These are phyloP conservation scores for Stichodactyla mertensii DNA, from an alignment of 64 coral and sea anemone genomes.

Conservation along the genomic window DNA sequence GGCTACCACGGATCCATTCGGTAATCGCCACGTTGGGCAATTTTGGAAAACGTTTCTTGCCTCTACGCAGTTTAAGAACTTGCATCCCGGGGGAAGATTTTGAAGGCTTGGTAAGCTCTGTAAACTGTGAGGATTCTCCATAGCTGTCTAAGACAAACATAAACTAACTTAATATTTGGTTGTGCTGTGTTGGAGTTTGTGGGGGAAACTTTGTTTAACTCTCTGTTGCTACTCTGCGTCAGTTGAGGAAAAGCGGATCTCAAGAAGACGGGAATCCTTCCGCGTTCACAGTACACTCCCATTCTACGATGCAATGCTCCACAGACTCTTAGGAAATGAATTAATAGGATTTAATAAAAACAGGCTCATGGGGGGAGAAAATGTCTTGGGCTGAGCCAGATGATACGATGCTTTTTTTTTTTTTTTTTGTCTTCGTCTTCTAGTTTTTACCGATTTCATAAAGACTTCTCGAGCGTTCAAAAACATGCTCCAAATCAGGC, in stretches of 20 bases:
- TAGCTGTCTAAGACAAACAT: neutral
- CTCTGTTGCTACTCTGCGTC: neutral
- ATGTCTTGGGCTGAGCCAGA: constrained; percentile 16
- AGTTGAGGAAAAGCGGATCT: neutral
- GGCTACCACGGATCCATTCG: constrained; percentile 64
- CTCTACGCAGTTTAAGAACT: constrained; percentile 71
- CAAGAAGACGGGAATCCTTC: neutral
- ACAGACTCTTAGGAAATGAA: constrained; percentile 23
- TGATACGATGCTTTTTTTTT: neutral
- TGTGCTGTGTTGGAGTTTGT: neutral
- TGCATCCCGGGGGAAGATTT: constrained; percentile 77
- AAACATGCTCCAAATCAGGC: neutral
- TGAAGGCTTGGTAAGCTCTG: constrained; percentile 43
- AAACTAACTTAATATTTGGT: neutral
- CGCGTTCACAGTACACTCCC: neutral
- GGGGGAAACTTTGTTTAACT: neutral
- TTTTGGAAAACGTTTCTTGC: constrained; percentile 62
- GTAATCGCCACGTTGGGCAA: constrained; percentile 65
- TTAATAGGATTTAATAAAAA: constrained; percentile 21
- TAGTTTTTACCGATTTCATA: neutral
- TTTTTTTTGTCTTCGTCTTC: neutral
- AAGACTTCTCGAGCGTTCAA: no score
- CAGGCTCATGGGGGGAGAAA: constrained; percentile 13
- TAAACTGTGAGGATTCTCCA: neutral
- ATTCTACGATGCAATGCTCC: neutral